phyloP scores from a whole-genome alignment of 2,113 vertebrate genomes.

The Sorex fumeus region DNA sequence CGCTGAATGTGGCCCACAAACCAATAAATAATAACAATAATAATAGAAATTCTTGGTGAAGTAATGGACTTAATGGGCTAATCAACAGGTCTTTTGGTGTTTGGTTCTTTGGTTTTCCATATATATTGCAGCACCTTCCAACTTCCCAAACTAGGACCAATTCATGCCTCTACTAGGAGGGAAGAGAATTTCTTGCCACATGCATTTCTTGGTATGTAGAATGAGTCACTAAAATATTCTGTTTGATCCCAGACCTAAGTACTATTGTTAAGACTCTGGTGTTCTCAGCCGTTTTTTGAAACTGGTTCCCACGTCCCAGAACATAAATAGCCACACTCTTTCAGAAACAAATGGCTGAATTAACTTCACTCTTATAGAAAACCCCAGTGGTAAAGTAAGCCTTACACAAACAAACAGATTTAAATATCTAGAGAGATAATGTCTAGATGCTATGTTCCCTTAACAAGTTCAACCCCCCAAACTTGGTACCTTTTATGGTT shows the following conservation, averaged over 20 bases:
- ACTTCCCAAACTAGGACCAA: background rate
- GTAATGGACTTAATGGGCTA: background rate
- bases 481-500: conserved; percentile 54
- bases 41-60: background rate
- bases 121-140: background rate
- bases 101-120: background rate
- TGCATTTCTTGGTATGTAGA: conserved; percentile 8
- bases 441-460: background rate
- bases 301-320: background rate
- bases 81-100: background rate
- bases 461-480: background rate
- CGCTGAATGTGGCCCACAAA: no score
- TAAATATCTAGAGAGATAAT: conserved; percentile 30
- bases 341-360: conserved; percentile 69
- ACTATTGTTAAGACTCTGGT: background rate
- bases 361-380: conserved; percentile 55
- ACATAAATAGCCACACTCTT: conserved; percentile 39
- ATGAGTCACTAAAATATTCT: background rate
- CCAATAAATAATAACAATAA: background rate
- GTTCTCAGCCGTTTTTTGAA: background rate
- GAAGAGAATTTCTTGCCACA: background rate
- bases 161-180: background rate
- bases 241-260: background rate
- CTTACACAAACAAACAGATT: conserved; percentile 72
- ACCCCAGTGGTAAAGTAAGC: conserved; percentile 61